Conservation (phyloP, 2,113 vertebrate genomes). For the Megaleporinus macrocephalus region DNA sequence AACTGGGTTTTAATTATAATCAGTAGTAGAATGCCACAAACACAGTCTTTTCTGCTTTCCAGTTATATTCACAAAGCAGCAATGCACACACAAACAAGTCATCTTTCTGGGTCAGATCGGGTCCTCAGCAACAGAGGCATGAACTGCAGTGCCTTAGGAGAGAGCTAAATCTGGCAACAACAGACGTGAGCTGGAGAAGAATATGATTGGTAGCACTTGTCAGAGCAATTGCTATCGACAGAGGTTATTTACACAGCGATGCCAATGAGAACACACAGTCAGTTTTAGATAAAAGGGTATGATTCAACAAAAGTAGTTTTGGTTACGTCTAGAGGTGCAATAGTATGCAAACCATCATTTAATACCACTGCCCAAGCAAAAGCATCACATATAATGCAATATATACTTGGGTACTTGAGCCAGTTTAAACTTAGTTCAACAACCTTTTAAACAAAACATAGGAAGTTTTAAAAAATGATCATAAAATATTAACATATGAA, state of each 20-base stretch:
- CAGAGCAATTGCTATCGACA: conserved; percentile 22
- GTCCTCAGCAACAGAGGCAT: background rate
- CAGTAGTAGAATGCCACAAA: background rate
- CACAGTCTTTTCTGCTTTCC: background rate
- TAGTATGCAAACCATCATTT: background rate
- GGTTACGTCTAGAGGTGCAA: background rate
- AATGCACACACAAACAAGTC: conserved; percentile 17
- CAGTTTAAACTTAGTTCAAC: too few relatives aligned
- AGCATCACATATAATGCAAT: background rate
- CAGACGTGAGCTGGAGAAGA: conserved; percentile 2
- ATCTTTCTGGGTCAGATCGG: background rate
- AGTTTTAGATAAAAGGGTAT: background rate
- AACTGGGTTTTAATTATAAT: background rate
- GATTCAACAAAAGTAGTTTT: background rate
- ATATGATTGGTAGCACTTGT: conserved; percentile 22
- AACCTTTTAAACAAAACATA: too few relatives aligned
- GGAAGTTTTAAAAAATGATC: too few relatives aligned
- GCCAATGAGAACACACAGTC: conserved; percentile 28
- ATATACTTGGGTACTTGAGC: too few relatives aligned
- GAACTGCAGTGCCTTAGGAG: conserved; percentile 6
- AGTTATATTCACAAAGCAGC: conserved; percentile 9
- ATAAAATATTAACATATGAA: too few relatives aligned
- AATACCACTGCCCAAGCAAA: background rate
- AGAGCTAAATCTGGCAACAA: conserved; percentile 30
- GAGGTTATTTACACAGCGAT: conserved; percentile 39